Base-by-base conservation (phyloP, 2,888 invertebrate genomes). In the Acleris sparsana region DNA sequence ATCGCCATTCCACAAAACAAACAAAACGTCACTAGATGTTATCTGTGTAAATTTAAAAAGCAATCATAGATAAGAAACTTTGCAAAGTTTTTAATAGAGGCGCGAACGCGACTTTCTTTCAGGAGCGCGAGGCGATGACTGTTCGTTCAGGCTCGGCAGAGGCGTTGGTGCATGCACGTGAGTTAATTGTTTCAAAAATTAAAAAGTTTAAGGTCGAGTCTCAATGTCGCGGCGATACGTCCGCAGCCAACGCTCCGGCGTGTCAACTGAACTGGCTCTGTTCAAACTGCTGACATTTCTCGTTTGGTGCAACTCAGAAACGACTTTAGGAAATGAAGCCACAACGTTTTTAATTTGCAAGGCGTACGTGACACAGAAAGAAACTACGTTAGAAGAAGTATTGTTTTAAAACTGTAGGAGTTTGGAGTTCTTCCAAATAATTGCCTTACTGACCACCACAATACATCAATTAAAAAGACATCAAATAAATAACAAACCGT, bases 1-100 rank as follows among this genome's bases (percentile, higher is more conserved):
- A 79, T 76, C 83, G 85, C 80, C 83, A 82, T 83, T 82, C 78
- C 83, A 86, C 85, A 80, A 83, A 84, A 84, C 84, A 88, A 89
- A 87, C 82, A 83, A 52, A 75, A 80, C 80, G 81, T 80, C 79
- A 80, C 78, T 65, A 60, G 66, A 67, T 69, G 67, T 74, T 78
- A 72, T 77, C 68, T 69, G 73, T 70, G 73, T 73, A 72, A 67
- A 71, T 71, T 69, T 70, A 67, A 71, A 63, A 73, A 62, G 59
- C 68, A 70, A 72, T 72, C 71, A 68, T 63, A 63, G 65, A 68
- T 65, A 68, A 68, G 56, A 33, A 58, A 53, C 43, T 57, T 48
- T n/a, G 46, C 20, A 22, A 60, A 60, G 46, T 61, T 64, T 63
- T 64, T 22, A 48, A 51, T 46, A 43, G 44, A 16, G 17, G 44